These are phyloP conservation scores for Heliconius hewitsoni DNA, from an alignment of 1,140 invertebrate genomes.

Conservation along the genomic window DNA sequence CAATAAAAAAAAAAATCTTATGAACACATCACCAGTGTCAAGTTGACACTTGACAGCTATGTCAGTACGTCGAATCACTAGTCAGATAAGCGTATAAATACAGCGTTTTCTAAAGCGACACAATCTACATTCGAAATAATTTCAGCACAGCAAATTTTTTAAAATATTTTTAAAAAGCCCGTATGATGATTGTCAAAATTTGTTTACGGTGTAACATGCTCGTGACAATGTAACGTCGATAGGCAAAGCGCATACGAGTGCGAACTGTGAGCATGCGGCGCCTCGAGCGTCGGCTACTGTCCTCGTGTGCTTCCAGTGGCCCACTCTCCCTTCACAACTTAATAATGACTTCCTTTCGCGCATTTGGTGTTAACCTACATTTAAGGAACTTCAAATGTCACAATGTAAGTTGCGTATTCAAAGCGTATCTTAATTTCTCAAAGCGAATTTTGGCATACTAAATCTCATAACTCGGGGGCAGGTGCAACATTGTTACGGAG, in stretches of 20 bases:
- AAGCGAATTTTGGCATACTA: not conserved
- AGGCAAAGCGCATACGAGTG: constrained; percentile 36
- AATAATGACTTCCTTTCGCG: constrained; percentile 35
- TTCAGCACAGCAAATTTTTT: constrained; percentile 29
- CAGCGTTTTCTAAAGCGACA: constrained; percentile 37
- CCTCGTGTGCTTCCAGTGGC: constrained; percentile 75
- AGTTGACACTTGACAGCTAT: not conserved
- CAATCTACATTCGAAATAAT: constrained; percentile 35
- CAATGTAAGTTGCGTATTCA: constrained; percentile 6
- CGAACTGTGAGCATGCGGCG: constrained; percentile 38
- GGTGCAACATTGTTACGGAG: not conserved
- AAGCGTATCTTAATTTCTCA: not conserved
- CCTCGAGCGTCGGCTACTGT: constrained; percentile 49
- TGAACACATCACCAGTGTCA: not conserved
- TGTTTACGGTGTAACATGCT: constrained; percentile 28
- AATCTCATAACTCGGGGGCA: not conserved
- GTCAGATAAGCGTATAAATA: constrained; percentile 16
- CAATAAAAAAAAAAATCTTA: not conserved
- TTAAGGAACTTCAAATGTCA: not conserved
- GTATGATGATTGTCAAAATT: constrained; percentile 14
- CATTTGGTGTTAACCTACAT: not conserved
- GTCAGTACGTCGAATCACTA: not conserved
- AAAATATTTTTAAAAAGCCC: constrained; percentile 22
- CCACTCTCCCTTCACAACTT: constrained; percentile 49
- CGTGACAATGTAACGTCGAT: constrained; percentile 34